Percentiles rank a stretch among this genome's conserved stretches.
Conservation (phyloP, 2,888 invertebrate genomes). For the Sarcophaga carnaria region DNA sequence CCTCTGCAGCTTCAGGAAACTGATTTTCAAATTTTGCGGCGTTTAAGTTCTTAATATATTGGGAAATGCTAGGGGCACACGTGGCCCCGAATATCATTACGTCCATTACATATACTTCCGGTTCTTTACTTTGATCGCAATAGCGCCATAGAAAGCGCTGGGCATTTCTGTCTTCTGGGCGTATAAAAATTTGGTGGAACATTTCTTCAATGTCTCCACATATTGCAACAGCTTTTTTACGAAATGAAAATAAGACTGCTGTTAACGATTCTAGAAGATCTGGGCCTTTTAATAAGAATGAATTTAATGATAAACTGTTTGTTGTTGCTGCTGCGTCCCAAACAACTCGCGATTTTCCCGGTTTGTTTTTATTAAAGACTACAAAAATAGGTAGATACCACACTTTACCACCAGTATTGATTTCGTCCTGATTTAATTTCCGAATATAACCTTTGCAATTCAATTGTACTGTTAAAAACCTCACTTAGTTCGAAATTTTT, state of each 20-base stretch:
- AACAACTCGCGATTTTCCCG: conserved; percentile 48
- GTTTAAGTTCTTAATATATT: conserved; percentile 33
- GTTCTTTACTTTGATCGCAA: conserved; percentile 7
- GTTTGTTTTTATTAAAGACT: conserved; percentile 37
- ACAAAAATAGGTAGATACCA: conserved; percentile 43
- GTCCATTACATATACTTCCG: conserved; percentile 25
- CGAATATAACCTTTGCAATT: conserved; percentile 4
- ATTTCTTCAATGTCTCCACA: conserved; percentile 59
- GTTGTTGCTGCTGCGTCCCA: conserved; percentile 61
- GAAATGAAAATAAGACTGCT: conserved; percentile 21
- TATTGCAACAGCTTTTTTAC: conserved; percentile 37
- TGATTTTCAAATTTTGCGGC: conserved; percentile 6
- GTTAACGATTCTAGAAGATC: conserved; percentile 47
- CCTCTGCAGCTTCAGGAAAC: conserved; percentile 24
- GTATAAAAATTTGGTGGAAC: conserved; percentile 38
- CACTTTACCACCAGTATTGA: background rate
- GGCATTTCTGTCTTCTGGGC: conserved; percentile 28
- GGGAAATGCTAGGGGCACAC: conserved; percentile 32
- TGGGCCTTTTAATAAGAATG: conserved; percentile 53
- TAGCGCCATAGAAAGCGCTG: conserved; percentile 48
- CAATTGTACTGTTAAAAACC: background rate
- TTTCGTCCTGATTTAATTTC: background rate
- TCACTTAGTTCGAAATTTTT: background rate
- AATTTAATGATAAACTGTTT: conserved; percentile 42
- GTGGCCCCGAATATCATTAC: conserved; percentile 34